Conservation (phyloP, 2,888 invertebrate species). For the Lasioglossum leucozonium region DNA sequence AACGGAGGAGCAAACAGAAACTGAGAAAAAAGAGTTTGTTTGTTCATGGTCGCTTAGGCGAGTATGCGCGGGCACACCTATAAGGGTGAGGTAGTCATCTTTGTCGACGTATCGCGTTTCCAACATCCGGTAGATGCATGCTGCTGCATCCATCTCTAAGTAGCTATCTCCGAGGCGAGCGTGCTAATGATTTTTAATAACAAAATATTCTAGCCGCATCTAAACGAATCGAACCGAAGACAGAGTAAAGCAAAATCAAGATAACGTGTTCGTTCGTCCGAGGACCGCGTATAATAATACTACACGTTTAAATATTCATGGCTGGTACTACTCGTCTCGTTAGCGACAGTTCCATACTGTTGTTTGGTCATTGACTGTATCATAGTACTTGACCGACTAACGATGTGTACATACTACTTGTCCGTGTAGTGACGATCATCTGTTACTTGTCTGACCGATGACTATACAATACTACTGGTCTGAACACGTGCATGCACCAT, state of each 20-base stretch:
- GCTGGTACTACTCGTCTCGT: background rate
- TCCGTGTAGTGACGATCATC: background rate
- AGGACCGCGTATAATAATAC: background rate
- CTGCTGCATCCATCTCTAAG: constrained; percentile 34
- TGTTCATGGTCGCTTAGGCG: constrained; percentile 47
- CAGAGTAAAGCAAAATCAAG: background rate
- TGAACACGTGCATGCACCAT: background rate
- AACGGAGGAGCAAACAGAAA: background rate
- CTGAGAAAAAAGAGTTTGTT: constrained; percentile 36
- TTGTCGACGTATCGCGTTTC: constrained; percentile 61
- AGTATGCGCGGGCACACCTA: constrained; percentile 16
- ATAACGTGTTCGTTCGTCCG: background rate
- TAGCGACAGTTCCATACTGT: background rate
- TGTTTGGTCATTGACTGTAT: background rate
- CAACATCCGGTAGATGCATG: constrained; percentile 26
- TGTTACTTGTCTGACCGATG: background rate
- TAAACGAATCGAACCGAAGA: background rate
- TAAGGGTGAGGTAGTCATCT: constrained; percentile 43
- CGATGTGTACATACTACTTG: constrained; percentile 7
- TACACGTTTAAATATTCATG: background rate
- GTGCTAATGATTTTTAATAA: constrained; percentile 53
- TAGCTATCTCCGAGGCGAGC: constrained; percentile 34
- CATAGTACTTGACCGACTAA: background rate
- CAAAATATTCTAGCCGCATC: background rate
- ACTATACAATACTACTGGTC: background rate